A percentile compares a stretch with the other conserved stretches of the same genome.
phyloP scores from a whole-genome alignment of 53 echinoderm and acorn worm genomes.

The Mesocentrotus franciscanus region DNA sequence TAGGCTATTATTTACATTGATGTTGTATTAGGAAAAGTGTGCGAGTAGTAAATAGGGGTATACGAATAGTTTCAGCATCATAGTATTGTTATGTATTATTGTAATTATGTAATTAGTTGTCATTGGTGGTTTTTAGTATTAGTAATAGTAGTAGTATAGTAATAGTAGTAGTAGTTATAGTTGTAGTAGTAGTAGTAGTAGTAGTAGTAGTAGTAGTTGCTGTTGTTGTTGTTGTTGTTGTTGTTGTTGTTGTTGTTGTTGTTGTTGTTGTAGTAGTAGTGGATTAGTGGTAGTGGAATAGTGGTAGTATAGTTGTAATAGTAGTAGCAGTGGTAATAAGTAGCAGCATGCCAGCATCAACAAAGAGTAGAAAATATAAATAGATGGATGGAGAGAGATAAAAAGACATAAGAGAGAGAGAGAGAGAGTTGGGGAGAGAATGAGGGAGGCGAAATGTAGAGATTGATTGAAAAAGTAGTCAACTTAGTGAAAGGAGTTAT shows the following conservation, averaged over 20 bases:
- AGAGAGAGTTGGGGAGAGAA: not conserved
- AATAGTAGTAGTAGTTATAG: not conserved
- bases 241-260: not conserved
- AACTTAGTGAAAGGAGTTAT: not conserved
- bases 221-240: not conserved
- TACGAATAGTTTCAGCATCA: not conserved
- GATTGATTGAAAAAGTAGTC: not conserved
- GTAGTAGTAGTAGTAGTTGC: not conserved
- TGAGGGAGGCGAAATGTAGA: not conserved
- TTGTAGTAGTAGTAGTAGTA: not conserved
- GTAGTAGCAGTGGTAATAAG: not conserved
- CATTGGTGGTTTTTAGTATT: not conserved
- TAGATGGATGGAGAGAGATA: not conserved
- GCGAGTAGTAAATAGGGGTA: not conserved
- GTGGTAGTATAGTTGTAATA: not conserved
- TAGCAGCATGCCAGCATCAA: not conserved
- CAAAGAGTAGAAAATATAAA: not conserved
- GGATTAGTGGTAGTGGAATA: not conserved
- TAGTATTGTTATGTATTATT: not conserved
- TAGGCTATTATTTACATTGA: too few species aligned
- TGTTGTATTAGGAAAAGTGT: not conserved
- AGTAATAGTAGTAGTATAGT: not conserved
- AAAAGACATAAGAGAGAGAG: not conserved
- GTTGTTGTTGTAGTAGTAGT: not conserved
- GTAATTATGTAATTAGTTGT: not conserved